Evolutionary conservation across 2,113 vertebrate genomes (phyloP).

Genomic region (Vombatus ursinus): DNA sequence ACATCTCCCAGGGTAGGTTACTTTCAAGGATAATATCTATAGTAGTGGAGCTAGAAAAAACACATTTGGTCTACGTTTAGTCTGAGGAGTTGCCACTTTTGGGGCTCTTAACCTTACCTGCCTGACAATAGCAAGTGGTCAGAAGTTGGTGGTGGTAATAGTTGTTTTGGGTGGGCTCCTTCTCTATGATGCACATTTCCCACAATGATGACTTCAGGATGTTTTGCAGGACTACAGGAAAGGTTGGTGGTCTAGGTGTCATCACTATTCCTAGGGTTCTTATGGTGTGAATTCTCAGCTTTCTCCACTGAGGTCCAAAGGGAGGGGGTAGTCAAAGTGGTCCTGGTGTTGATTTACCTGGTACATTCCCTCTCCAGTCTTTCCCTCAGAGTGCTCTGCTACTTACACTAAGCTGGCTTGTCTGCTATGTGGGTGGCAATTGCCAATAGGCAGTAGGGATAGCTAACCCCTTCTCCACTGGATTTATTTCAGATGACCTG

Average conservation of each 20-base stretch:
- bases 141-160: neutral
- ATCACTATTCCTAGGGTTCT: neutral
- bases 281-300: neutral
- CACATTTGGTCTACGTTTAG: neutral
- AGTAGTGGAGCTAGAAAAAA: neutral
- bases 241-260: neutral
- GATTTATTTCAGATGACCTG: no score
- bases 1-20: neutral
- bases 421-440: no score
- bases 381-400: neutral
- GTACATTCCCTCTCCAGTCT: neutral
- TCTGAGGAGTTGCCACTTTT: neutral
- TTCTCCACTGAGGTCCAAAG: neutral
- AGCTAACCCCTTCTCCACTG: no score
- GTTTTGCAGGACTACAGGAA: neutral
- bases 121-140: neutral
- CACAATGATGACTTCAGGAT: neutral
- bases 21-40: neutral
- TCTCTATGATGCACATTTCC: neutral
- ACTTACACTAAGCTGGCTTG: neutral
- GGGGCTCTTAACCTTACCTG: neutral
- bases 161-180: neutral
- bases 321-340: neutral
- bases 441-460: no score
- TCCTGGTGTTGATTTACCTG: neutral